Conservation (phyloP, 2,888 invertebrate genomes). For the Sycophila texana region DNA sequence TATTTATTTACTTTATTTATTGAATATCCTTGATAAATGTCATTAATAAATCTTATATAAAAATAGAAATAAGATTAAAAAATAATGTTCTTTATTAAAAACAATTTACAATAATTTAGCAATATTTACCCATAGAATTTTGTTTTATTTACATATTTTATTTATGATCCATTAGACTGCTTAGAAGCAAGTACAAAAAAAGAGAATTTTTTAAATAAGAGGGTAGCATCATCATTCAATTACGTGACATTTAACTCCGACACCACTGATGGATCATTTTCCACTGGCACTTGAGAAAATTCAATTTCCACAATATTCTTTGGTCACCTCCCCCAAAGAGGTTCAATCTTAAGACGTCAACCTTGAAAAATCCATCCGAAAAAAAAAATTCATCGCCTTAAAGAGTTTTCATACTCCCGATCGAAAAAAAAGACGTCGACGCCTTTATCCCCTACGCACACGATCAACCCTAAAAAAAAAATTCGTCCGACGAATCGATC, state of each 20-base stretch:
- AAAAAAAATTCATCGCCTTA: neutral
- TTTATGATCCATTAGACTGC: no score
- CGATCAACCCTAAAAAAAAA: neutral
- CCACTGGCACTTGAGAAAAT: neutral
- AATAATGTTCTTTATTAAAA: no score
- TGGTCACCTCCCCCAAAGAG: neutral
- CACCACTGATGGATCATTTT: constrained; percentile 20
- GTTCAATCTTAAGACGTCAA: neutral
- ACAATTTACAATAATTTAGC: no score
- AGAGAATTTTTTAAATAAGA: neutral
- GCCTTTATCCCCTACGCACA: neutral
- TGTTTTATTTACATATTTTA: no score
- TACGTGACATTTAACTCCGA: neutral
- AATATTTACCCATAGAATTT: no score
- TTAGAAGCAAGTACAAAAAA: no score
- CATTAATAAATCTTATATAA: no score
- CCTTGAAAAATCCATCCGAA: constrained; percentile 7
- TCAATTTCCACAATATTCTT: constrained; percentile 14
- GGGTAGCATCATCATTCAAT: constrained; percentile 1
- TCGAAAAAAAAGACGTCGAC: neutral
- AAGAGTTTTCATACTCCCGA: constrained; percentile 12
- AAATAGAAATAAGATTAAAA: no score
- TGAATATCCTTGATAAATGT: no score
- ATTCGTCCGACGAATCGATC: constrained; percentile 33
- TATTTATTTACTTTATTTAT: no score